Base-by-base conservation (phyloP, 2,113 vertebrate species). In the Limanda limanda region DNA sequence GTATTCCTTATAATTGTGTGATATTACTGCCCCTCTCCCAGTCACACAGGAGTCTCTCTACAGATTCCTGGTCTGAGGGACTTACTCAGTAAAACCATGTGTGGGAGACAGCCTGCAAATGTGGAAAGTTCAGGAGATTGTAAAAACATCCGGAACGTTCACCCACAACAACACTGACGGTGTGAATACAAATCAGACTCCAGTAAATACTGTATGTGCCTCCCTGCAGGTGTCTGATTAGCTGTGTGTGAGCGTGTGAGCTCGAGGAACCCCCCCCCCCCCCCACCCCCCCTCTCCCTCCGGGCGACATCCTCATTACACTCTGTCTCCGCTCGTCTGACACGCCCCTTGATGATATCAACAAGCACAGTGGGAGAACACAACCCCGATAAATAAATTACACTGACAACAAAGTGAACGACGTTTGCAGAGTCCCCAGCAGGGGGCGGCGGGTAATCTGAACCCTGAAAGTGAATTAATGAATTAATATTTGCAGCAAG, bases 331-430 rank as follows among this genome's bases (percentile, higher is more conserved):
- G 35, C 35, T 37, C 14, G 5, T 69, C 70, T 66, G 48, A 86
- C 74, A 74, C 76, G 45, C 48, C 64, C 60, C 80, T 20, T 12
- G 20, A 71, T 58, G 72, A 20, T 78, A 74, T 75, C 65, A 83
- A 83, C 88, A 78, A 42, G 71, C 78, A 24, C 78, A 70, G 74
- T 52, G 55, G 72, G 83, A 81, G 8, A 37, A 74, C 13, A 47
- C 45, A 47, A 47, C 45, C 45, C 15, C 59, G 58, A 66, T 68
- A 78, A 69, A 79, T 63, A 57, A 71, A 69, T 67, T 54, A 55
- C 65, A 68, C 5, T 17, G 68, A 48, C 52, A 74, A 65, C 27
- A 23, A 47, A 47, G 17, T 47, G 76, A 86, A 81, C 76, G 76
- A 74, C 68, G 27, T 42, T 31, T 12, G 56, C 67, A 74, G 23